Base-by-base conservation (phyloP, 2,113 vertebrate species). In the Platysteira castanea region DNA sequence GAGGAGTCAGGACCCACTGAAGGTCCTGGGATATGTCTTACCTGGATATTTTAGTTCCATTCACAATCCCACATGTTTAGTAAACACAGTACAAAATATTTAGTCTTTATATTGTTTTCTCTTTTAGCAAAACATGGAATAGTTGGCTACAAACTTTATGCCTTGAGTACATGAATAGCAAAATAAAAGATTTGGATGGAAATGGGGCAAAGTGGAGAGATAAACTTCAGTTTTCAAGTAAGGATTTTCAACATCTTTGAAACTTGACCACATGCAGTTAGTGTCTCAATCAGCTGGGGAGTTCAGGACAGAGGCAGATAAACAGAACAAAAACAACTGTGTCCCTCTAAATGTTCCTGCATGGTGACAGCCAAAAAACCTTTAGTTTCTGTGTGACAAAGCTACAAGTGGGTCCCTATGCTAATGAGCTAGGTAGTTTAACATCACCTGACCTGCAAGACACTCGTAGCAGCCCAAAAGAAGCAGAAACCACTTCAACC, bases 391-490 rank as follows among this genome's bases (percentile, higher is more conserved):
- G 28, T 81, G 41, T 35, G n/a, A 75, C 31, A 56, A 90, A 69
- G 82, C 41, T 78, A 35, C 60, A 87, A 78, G 83, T 49, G 15
- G 35, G 69, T 87, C 56, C 64, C 31, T 56, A 7, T 44, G 54
- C 54, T 76, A 75, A 71, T n/a, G 8, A 86, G 50, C 47, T 86
- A 95, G 64, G 92, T 92, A 95, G 76, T 88, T 90, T 44, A 86
- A 94, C n/a, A 56, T 77, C 60, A 81, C 69, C n/a, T 52, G 49
- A 42, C 41, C 56, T 44, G 64, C 65, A 78, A 92, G 68, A 96
- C 44, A 93, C 50, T 22, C 0, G 0, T 42, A 94, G 52, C 69
- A 92, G 79, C 64, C 70, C 18, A 65, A 57, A 30, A 84, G 50
- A 79, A 84, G 49, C 53, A 96, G 46, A 88, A 96, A 87, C 12